Evolutionary conservation across 2,888 invertebrate genomes (phyloP).

Genomic region (Crossocerus cetratus): DNA sequence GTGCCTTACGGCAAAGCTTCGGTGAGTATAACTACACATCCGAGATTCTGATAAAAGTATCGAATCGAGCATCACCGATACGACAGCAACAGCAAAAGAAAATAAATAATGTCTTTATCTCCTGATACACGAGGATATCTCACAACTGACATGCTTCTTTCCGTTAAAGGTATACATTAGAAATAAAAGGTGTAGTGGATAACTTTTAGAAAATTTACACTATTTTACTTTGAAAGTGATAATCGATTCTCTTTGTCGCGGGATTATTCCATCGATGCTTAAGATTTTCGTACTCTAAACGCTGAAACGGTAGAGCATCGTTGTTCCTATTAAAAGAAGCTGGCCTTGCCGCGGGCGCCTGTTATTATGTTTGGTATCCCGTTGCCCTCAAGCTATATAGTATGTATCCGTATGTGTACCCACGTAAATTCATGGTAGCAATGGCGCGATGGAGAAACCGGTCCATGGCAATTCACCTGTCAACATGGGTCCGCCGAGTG

Average conservation of each 20-base stretch:
- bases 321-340: neutral
- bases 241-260: no score
- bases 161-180: no score
- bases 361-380: neutral
- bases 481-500: constrained; percentile 79
- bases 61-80: neutral
- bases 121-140: no score
- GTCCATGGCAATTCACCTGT: constrained; percentile 74
- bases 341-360: neutral
- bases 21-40: constrained; percentile 68
- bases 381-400: neutral
- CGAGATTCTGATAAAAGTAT: neutral
- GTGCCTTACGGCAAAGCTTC: constrained; percentile 79
- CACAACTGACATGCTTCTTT: no score
- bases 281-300: neutral
- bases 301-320: neutral
- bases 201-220: no score
- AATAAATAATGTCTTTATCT: no score
- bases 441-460: constrained; percentile 40
- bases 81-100: no score
- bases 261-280: no score
- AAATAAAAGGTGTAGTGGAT: no score
- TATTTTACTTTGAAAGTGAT: no score
- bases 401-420: neutral
- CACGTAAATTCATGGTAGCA: constrained; percentile 38